Evolutionary conservation across 2,888 invertebrate genomes (phyloP).

Genomic region (Helleia helle): DNA sequence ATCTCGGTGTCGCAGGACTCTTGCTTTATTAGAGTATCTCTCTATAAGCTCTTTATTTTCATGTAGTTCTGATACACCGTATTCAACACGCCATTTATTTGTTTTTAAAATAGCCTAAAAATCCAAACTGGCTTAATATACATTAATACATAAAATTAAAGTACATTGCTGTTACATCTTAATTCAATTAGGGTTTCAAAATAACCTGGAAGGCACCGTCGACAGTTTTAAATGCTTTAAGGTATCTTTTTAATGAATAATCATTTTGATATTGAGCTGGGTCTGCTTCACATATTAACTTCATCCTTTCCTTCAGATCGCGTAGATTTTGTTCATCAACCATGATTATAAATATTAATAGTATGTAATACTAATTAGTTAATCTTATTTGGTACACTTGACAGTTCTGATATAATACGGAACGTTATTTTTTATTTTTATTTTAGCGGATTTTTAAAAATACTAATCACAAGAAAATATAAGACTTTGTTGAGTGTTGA

Average conservation of each 20-base stretch:
- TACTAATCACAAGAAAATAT: no score
- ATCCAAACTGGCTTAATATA: background rate
- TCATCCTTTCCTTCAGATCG: constrained; percentile 80
- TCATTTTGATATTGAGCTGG: constrained; percentile 84
- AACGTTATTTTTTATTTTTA: no score
- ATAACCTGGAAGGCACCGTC: constrained; percentile 83
- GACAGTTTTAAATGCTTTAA: constrained; percentile 82
- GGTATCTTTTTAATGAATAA: constrained; percentile 79
- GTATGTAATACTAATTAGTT: no score
- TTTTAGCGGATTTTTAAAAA: no score
- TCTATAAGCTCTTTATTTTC: constrained; percentile 69
- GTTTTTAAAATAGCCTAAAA: constrained; percentile 83
- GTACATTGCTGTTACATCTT: no score
- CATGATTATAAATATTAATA: no score
- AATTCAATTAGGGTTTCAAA: constrained; percentile 1
- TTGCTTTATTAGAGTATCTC: constrained; percentile 76
- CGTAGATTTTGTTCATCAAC: constrained; percentile 72
- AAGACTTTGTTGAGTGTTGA: no score
- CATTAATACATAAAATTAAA: background rate
- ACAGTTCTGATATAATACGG: no score
- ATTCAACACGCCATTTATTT: constrained; percentile 85
- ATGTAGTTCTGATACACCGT: constrained; percentile 76
- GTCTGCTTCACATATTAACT: constrained; percentile 81
- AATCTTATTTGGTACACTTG: no score
- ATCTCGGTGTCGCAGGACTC: constrained; percentile 81